These are phyloP conservation scores for Anticlea derivata DNA, from an alignment of 2,888 invertebrate genomes.

Conservation along the genomic window DNA sequence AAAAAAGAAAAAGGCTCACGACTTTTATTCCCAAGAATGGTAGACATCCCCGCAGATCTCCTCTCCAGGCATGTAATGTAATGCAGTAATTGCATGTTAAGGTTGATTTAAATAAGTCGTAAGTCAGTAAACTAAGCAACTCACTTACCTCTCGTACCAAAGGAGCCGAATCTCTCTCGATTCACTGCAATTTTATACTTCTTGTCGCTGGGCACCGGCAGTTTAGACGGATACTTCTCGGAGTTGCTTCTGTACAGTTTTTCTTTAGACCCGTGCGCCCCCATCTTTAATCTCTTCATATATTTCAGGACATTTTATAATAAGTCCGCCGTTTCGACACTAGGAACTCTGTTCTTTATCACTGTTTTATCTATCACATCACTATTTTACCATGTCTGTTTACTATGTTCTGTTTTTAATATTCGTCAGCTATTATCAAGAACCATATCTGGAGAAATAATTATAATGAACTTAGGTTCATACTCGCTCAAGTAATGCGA, in stretches of 20 bases:
- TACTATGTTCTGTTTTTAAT: conserved; percentile 32
- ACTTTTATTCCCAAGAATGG: too few relatives aligned
- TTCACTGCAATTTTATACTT: conserved; percentile 85
- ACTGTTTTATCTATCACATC: conserved; percentile 55
- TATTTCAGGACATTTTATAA: conserved; percentile 59
- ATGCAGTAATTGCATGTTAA: too few relatives aligned
- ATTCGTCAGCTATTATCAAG: conserved; percentile 44
- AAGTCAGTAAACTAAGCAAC: conserved; percentile 28
- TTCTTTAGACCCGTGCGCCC: conserved; percentile 90
- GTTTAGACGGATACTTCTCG: conserved; percentile 83
- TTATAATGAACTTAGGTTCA: conserved; percentile 18
- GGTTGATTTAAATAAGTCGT: not conserved
- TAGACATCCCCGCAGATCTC: too few relatives aligned
- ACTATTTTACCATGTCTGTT: conserved; percentile 42
- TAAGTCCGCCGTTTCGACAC: conserved; percentile 44
- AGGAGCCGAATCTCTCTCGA: conserved; percentile 87
- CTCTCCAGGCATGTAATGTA: too few relatives aligned
- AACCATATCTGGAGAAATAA: conserved; percentile 37
- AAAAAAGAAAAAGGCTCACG: too few relatives aligned
- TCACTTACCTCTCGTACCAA: conserved; percentile 87
- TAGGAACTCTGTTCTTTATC: conserved; percentile 52
- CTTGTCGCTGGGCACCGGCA: conserved; percentile 82
- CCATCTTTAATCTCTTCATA: conserved; percentile 84
- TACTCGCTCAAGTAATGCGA: not conserved
- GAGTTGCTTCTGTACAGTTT: conserved; percentile 87